Evolutionary conservation across 2,797 vertebrate genomes (phyloP).

Genomic region (Coilia nasus): DNA sequence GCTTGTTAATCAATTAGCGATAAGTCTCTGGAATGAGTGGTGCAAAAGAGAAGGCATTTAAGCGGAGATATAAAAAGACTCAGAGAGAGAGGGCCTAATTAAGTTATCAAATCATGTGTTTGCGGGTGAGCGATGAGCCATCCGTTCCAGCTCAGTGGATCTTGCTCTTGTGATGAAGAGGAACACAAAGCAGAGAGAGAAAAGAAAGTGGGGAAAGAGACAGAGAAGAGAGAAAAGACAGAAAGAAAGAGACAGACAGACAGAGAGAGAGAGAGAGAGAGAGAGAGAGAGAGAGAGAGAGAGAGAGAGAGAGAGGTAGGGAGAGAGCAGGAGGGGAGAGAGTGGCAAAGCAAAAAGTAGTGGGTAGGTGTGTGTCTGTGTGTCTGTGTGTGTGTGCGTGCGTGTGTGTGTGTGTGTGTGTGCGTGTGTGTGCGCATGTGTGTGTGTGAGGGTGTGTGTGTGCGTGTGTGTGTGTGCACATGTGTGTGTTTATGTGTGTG

Average conservation of each 20-base stretch:
- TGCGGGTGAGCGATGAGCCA: constrained; percentile 55
- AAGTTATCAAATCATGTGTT: constrained; percentile 69
- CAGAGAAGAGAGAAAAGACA: background rate
- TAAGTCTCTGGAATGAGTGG: constrained; percentile 54
- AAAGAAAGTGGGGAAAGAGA: constrained; percentile 34
- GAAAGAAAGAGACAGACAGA: constrained; percentile 1
- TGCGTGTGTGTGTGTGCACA: background rate
- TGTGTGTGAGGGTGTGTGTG: background rate
- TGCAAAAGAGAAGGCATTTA: constrained; percentile 45
- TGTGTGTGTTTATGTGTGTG: background rate
- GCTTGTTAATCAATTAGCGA: constrained; percentile 61
- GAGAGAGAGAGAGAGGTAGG: background rate
- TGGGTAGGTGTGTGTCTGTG: background rate
- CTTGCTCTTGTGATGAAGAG: constrained; percentile 52
- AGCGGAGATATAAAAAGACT: constrained; percentile 58
- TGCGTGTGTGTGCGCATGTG: background rate
- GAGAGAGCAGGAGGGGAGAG: background rate
- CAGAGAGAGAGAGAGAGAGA: background rate
- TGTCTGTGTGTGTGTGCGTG: background rate
- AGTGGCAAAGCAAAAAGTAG: background rate
- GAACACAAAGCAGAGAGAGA: background rate
- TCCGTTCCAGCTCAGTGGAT: constrained; percentile 62
- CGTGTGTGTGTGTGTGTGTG: too few species aligned
- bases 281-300: background rate
- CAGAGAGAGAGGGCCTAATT: constrained; percentile 58